Evolutionary conservation across 2,797 vertebrate species (phyloP).

Genomic region (Psittacula derbiana): DNA sequence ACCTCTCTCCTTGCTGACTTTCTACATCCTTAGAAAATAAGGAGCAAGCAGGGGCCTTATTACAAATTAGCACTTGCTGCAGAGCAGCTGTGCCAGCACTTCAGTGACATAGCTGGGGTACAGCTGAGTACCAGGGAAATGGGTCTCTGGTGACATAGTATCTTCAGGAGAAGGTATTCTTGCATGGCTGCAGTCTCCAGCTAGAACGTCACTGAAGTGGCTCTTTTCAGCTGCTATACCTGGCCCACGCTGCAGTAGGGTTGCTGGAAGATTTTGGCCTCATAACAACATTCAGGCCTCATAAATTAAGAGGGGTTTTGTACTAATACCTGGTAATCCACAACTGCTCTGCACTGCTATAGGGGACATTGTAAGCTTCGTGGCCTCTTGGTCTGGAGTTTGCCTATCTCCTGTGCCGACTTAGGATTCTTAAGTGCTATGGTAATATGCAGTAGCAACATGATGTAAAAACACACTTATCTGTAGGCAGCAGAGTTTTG

Average conservation of each 20-base stretch:
- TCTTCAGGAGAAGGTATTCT: neutral
- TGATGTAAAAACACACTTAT: neutral
- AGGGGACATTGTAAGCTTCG: neutral
- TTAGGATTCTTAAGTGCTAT: neutral
- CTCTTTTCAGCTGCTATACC: neutral
- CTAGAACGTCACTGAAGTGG: neutral
- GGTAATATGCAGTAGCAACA: neutral
- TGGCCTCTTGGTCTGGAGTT: neutral
- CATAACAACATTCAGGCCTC: neutral
- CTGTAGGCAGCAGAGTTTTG: neutral
- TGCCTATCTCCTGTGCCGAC: neutral
- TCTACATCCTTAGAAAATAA: neutral
- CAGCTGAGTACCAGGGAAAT: neutral
- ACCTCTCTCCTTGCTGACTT: neutral
- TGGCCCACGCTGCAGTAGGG: neutral
- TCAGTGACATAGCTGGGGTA: neutral
- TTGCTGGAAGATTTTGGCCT: neutral
- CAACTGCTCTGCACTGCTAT: neutral
- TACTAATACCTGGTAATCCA: neutral
- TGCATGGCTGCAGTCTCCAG: neutral
- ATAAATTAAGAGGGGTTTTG: neutral
- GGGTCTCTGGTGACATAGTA: neutral
- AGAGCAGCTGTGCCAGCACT: neutral
- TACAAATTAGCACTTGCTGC: neutral
- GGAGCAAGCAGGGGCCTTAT: neutral